These are phyloP conservation scores for Sprattus sprattus DNA, from an alignment of 2,113 vertebrate species.

Conservation along the genomic window DNA sequence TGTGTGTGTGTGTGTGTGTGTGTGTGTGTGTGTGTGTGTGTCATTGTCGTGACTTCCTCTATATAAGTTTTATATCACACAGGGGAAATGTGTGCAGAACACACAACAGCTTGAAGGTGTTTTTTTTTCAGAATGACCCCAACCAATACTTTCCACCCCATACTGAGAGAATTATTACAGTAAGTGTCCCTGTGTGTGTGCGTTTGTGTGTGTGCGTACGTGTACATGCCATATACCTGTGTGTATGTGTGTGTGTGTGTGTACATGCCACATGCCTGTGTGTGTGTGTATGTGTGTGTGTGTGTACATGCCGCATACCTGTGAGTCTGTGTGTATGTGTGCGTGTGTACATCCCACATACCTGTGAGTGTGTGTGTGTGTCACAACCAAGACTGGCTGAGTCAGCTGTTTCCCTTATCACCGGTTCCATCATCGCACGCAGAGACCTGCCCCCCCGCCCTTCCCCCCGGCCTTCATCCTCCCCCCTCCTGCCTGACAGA, in stretches of 20 bases:
- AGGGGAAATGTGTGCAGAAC: background rate
- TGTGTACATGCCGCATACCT: background rate
- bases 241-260: background rate
- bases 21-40: background rate
- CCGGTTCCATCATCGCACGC: background rate
- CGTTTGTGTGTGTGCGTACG: background rate
- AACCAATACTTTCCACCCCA: slow-evolving; percentile 3
- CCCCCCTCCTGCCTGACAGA: background rate
- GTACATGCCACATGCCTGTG: background rate
- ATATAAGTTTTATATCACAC: background rate
- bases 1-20: slow-evolving; percentile 13
- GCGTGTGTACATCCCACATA: background rate
- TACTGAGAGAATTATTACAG: slow-evolving; percentile 14
- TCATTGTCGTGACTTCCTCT: background rate
- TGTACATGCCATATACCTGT: background rate
- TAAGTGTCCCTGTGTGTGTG: background rate
- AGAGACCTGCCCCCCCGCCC: background rate
- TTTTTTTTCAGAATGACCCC: background rate
- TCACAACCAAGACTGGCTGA: background rate
- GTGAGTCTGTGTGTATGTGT: background rate
- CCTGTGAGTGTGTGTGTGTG: background rate
- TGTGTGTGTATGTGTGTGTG: background rate
- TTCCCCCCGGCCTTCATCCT: background rate
- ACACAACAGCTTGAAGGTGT: background rate
- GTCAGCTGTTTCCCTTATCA: slow-evolving; percentile 10